These are phyloP conservation scores for Cliona cf. orientalis DNA, from an alignment of 37 sponge, comb jelly and placozoan genomes.

Conservation along the genomic window DNA sequence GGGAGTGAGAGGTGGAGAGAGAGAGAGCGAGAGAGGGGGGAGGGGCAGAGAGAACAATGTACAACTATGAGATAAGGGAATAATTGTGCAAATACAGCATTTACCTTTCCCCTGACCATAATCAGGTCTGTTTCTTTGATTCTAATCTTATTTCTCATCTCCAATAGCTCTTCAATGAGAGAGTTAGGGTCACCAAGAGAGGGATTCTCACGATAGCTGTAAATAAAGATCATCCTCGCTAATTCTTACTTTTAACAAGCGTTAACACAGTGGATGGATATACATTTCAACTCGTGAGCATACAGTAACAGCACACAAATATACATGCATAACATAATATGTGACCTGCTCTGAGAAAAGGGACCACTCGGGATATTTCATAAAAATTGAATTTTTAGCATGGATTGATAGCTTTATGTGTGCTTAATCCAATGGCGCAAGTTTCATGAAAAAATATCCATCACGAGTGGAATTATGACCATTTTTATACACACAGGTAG, in stretches of 20 bases:
- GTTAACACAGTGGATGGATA: not conserved
- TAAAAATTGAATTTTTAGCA: too few species aligned
- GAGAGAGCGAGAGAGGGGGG: slow-evolving; percentile 9
- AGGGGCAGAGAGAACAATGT: not conserved
- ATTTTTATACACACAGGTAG: too few species aligned
- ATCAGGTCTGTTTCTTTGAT: slow-evolving; percentile 47
- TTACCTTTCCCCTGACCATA: slow-evolving; percentile 58
- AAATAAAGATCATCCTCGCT: not conserved
- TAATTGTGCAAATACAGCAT: not conserved
- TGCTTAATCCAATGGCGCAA: too few species aligned
- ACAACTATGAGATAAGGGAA: not conserved
- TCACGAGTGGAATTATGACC: too few species aligned
- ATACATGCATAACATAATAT: not conserved
- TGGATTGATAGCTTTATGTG: too few species aligned
- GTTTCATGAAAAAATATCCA: too few species aligned
- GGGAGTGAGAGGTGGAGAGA: not conserved
- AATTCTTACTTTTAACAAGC: not conserved
- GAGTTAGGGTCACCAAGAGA: slow-evolving; percentile 56
- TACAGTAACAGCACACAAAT: slow-evolving; percentile 3
- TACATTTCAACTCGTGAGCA: not conserved
- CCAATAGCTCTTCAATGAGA: slow-evolving; percentile 54
- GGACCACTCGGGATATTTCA: too few species aligned
- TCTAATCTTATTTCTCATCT: slow-evolving; percentile 60
- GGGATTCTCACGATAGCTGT: slow-evolving; percentile 58
- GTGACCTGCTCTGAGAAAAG: too few species aligned